Percentiles rank a stretch among this genome's conserved stretches.
Evolutionary conservation across 2,888 invertebrate species (phyloP).

Genomic region (Drosophila imparisetae): DNA sequence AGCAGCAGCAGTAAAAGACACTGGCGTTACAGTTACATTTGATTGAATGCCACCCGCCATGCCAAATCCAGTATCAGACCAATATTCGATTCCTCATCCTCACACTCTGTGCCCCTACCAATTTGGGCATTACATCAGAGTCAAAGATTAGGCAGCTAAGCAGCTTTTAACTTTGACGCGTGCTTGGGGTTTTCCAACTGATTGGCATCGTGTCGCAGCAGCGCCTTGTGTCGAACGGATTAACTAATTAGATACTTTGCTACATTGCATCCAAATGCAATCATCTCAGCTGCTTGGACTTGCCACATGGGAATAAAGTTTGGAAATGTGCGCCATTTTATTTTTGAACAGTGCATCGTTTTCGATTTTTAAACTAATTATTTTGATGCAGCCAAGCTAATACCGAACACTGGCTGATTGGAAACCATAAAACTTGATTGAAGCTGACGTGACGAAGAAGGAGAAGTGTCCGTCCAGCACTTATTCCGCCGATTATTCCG

Average conservation of each 20-base stretch:
- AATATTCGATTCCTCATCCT: background rate
- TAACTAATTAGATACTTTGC: slow-evolving; percentile 30
- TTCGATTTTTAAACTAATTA: background rate
- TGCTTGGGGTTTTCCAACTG: slow-evolving; percentile 51
- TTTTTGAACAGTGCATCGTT: background rate
- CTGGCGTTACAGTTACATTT: slow-evolving; percentile 63
- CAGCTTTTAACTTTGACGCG: slow-evolving; percentile 49
- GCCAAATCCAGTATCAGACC: background rate
- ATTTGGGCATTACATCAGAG: slow-evolving; percentile 10
- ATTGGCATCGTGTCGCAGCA: slow-evolving; percentile 40
- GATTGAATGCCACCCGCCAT: slow-evolving; percentile 68
- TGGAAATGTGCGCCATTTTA: background rate
- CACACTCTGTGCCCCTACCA: background rate
- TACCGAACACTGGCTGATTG: background rate
- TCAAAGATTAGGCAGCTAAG: slow-evolving; percentile 44
- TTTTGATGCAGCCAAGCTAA: background rate
- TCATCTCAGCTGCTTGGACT: background rate
- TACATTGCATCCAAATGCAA: slow-evolving; percentile 14
- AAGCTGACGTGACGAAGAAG: background rate
- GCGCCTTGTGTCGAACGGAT: slow-evolving; percentile 33
- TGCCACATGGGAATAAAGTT: background rate
- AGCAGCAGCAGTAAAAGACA: slow-evolving; percentile 42
- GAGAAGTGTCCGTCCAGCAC: background rate
- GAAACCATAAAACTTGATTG: background rate
- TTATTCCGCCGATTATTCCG: background rate